Evolutionary conservation across 2,888 invertebrate species (phyloP).

Genomic region (Brachyptera risi): DNA sequence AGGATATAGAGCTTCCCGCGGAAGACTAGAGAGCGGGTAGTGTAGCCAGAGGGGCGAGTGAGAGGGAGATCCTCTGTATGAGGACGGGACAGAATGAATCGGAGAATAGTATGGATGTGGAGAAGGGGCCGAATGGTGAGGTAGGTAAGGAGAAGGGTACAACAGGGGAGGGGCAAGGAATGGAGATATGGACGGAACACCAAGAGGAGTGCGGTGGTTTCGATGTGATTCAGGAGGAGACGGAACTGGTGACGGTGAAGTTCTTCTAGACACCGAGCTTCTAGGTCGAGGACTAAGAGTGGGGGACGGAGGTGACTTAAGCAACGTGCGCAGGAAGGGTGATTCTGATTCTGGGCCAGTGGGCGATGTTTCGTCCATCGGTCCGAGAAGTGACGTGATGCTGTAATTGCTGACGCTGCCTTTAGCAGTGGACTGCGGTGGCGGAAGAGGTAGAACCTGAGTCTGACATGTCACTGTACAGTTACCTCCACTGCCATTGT

Average conservation of each 20-base stretch:
- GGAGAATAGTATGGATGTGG: slow-evolving; percentile 29
- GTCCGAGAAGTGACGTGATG: slow-evolving; percentile 69
- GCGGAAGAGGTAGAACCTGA: slow-evolving; percentile 34
- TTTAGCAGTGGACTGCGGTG: slow-evolving; percentile 42
- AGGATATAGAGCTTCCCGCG: slow-evolving; percentile 30
- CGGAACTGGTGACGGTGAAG: slow-evolving; percentile 29
- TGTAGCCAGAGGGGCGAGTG: slow-evolving; percentile 33
- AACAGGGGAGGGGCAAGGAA: slow-evolving; percentile 31
- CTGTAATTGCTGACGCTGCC: slow-evolving; percentile 65
- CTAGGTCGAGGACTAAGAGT: neutral
- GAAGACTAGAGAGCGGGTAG: slow-evolving; percentile 34
- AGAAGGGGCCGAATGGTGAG: slow-evolving; percentile 27
- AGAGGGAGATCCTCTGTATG: slow-evolving; percentile 30
- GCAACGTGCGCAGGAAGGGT: slow-evolving; percentile 41
- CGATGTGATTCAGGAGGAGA: slow-evolving; percentile 22
- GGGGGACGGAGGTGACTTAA: slow-evolving; percentile 44
- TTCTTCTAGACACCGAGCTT: slow-evolving; percentile 21
- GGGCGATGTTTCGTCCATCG: slow-evolving; percentile 20
- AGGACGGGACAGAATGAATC: slow-evolving; percentile 25
- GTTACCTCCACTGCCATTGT: slow-evolving; percentile 39
- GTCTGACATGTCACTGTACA: slow-evolving; percentile 42
- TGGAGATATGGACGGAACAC: slow-evolving; percentile 35
- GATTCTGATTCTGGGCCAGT: slow-evolving; percentile 35
- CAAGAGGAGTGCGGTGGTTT: slow-evolving; percentile 20
- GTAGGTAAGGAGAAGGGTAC: slow-evolving; percentile 29